Evolutionary conservation across 2,797 vertebrate species (phyloP), one percentile per base, ranked within the genome.

Genomic region (Scomberomorus guttatus): DNA sequence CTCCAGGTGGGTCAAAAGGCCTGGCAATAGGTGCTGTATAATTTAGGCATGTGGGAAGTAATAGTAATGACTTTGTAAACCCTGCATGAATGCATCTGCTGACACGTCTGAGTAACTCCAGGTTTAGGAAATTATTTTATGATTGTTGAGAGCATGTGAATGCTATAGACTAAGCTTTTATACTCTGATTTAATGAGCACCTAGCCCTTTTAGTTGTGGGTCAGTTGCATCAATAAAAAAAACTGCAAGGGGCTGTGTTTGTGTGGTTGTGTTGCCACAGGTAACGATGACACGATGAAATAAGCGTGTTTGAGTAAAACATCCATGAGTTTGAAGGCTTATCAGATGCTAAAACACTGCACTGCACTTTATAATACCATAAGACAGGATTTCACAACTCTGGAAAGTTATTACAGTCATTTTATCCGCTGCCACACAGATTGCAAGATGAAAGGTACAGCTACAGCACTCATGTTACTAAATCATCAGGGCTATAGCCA

Each of bases 1-100:
- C 90, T 80, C 50, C 75, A 46, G 78, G 81, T 78, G 80, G 91
- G 91, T 92, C 93, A 92, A 83, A 91, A 84, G 84, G 79, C 83
- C 84, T 62, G 59, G 81, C 84, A 84, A 57, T 82, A 78, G 79
- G 81, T 85, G 85, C 64, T 75, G 82, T 89, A 90, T 89, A 91
- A 90, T 90, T 79, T 76, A 83, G 61, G 72, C 75, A 65, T 65
- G 81, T 83, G 80, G 77, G 57, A 81, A 79, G 83, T 82, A 70
- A 83, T 84, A 59, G 5, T 81, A 87, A 86, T 85, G 75, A 90
- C 85, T 89, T 68, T 60, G 73, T 82, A 89, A 86, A 90, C 76
- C 74, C 62, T 61, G 72, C 79, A 70, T 80, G 68, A 83, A 71
- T 74, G 64, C 76, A 22, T 76, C 29, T 13, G 29, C 59, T 37